These are phyloP conservation scores for Vanessa atalanta DNA, from an alignment of 1,140 invertebrate genomes.

Conservation along the genomic window DNA sequence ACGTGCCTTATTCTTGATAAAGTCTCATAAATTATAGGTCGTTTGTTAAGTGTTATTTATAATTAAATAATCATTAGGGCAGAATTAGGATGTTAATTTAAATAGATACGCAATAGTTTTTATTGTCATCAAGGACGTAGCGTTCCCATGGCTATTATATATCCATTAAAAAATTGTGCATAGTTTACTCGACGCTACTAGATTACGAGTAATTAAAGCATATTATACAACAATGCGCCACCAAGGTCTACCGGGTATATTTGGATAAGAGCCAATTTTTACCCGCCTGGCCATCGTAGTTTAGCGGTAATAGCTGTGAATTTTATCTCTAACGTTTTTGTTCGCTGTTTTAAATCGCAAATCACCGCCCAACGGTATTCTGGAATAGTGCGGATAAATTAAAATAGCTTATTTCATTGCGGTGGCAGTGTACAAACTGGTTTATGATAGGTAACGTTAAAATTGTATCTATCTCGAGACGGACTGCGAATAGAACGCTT, in stretches of 20 bases:
- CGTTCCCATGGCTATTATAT: slow-evolving; percentile 27
- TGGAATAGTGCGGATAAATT: slow-evolving; percentile 35
- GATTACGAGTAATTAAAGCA: slow-evolving; percentile 49
- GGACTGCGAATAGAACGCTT: neutral
- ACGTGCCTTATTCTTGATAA: too few species aligned
- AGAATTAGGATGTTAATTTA: neutral
- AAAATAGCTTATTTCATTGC: slow-evolving; percentile 19
- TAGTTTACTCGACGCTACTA: slow-evolving; percentile 33
- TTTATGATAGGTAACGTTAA: neutral
- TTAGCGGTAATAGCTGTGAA: slow-evolving; percentile 34
- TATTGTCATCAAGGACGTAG: slow-evolving; percentile 23
- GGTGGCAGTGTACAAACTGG: neutral
- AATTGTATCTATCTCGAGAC: neutral
- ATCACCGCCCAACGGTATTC: slow-evolving; percentile 33
- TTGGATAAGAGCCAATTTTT: slow-evolving; percentile 47
- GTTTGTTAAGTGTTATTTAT: too few species aligned
- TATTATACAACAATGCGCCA: slow-evolving; percentile 50
- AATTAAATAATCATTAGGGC: too few species aligned
- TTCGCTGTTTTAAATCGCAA: slow-evolving; percentile 33
- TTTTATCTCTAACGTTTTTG: slow-evolving; percentile 36
- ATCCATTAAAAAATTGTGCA: slow-evolving; percentile 31
- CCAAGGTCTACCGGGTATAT: slow-evolving; percentile 48
- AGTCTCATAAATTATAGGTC: too few species aligned
- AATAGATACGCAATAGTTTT: neutral
- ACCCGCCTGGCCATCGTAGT: slow-evolving; percentile 42